A percentile compares a stretch with the other conserved stretches of the same genome.
phyloP scores from a whole-genome alignment of 1,140 invertebrate genomes.

The Drosophila sechellia region DNA sequence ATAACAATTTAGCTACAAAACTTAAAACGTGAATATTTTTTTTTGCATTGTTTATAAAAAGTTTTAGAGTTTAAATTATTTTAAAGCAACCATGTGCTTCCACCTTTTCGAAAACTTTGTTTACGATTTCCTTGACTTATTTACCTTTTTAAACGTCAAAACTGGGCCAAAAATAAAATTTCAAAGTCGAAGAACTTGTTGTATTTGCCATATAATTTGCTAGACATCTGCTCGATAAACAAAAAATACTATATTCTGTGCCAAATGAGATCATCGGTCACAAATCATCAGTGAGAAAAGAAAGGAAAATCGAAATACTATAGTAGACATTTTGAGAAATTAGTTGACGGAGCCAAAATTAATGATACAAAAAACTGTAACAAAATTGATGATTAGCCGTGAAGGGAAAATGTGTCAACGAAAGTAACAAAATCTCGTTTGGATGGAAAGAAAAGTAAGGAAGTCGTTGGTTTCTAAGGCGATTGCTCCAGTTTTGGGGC shows the following conservation, averaged over 20 bases:
- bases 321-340: slow-evolving; percentile 31
- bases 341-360: slow-evolving; percentile 18
- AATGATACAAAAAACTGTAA: slow-evolving; percentile 38
- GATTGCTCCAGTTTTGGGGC: slow-evolving; percentile 45
- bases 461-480: slow-evolving; percentile 20
- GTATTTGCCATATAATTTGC: slow-evolving; percentile 26
- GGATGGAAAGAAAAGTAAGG: slow-evolving; percentile 3
- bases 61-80: no score
- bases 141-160: slow-evolving; percentile 51
- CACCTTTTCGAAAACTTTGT: slow-evolving; percentile 36
- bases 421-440: slow-evolving; percentile 56
- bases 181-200: slow-evolving; percentile 39
- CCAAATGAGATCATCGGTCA: slow-evolving; percentile 68
- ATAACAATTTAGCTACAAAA: neutral
- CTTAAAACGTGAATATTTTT: no score
- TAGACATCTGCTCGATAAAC: slow-evolving; percentile 73
- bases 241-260: slow-evolving; percentile 50
- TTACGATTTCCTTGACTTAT: slow-evolving; percentile 74
- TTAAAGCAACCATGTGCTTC: neutral
- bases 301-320: slow-evolving; percentile 26
- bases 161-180: slow-evolving; percentile 27
- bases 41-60: no score
- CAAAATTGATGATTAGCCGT: slow-evolving; percentile 59
- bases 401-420: slow-evolving; percentile 68
- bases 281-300: slow-evolving; percentile 38